These are phyloP conservation scores for Mola mola DNA, from an alignment of 2,113 vertebrate genomes.

Conservation along the genomic window DNA sequence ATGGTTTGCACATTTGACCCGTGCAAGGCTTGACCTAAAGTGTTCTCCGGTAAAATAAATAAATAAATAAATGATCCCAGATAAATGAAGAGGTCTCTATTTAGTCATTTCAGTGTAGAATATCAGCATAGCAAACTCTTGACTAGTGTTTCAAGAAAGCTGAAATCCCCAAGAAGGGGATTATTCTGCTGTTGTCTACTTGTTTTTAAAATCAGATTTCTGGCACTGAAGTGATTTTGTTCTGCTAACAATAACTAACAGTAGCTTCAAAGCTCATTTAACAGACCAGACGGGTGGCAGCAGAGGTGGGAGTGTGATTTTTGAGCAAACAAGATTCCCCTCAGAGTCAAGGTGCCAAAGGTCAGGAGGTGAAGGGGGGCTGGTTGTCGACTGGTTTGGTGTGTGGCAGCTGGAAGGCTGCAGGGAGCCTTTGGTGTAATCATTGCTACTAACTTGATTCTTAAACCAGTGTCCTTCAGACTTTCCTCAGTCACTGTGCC, in stretches of 20 bases:
- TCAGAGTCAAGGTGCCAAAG: constrained; percentile 36
- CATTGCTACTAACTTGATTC: background rate
- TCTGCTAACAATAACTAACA: no score
- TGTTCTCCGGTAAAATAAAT: constrained; percentile 4
- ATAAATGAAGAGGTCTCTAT: background rate
- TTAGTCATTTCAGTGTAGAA: no score
- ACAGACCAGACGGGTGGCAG: background rate
- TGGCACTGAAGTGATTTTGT: background rate
- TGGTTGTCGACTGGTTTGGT: constrained; percentile 16
- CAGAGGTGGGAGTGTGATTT: constrained; percentile 2
- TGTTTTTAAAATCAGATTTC: background rate
- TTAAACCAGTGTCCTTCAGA: constrained; percentile 5
- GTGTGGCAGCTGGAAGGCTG: constrained; percentile 21
- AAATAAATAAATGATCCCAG: constrained; percentile 17
- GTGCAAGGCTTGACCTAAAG: constrained; percentile 29
- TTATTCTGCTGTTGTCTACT: no score
- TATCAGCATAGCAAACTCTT: no score
- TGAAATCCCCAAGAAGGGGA: no score
- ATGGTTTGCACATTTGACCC: constrained; percentile 22
- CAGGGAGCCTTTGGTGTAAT: constrained; percentile 23
- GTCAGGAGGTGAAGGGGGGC: constrained; percentile 27
- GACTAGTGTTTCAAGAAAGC: no score
- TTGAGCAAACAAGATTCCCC: constrained; percentile 28
- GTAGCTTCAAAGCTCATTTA: background rate
- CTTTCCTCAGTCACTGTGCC: no score